Base-by-base conservation (phyloP, 2,797 vertebrate genomes). In the Percopsis omiscomaycus region DNA sequence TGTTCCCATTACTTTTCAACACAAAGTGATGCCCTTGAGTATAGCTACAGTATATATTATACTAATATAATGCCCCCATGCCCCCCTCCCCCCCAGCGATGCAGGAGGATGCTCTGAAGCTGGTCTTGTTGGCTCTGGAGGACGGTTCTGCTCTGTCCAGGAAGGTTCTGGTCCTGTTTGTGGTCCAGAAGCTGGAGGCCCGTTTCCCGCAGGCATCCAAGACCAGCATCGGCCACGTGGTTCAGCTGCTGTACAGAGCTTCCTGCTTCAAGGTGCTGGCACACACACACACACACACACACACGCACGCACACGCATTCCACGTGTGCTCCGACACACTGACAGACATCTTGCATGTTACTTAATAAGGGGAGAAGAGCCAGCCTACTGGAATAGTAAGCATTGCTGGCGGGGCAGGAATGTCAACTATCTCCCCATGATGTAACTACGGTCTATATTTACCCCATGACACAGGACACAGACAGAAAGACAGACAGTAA, bases 191-290 rank as follows among this genome's bases (percentile, higher is more conserved):
- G 81, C 90, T 98, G 42, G 96, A 97, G 89, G 94, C 94, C 50
- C 93, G 96, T 68, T 98, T 98, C 87, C 96, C 96, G 78, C 96
- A 98, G 91, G 96, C 96, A 54, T 98, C 96, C 59, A 98, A 98
- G 92, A 98, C 96, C 60, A 98, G 96, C 92, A 98, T 98, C 79
- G 96, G 96, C 66, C 96, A 98, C 1, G 95, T 98, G 82, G 96
- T 98, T 84, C 96, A 98, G 90, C 94, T 98, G 78, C 93, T 98
- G 73, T 98, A 98, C 91, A 91, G 96, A 78, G 96, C 96, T 60
- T 97, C 96, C 47, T 98, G 96, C 91, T 98, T 98, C 87, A 98
- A 98, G 95, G 96, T 98, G 64, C 16, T 11, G 6, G 22, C 22
- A 22, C 22, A 22, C 12, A 12, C 5, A 0, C 32, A 5, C 5